phyloP scores from a whole-genome alignment of 2,888 invertebrate genomes.

The Caenorhabditis doughertyi region DNA sequence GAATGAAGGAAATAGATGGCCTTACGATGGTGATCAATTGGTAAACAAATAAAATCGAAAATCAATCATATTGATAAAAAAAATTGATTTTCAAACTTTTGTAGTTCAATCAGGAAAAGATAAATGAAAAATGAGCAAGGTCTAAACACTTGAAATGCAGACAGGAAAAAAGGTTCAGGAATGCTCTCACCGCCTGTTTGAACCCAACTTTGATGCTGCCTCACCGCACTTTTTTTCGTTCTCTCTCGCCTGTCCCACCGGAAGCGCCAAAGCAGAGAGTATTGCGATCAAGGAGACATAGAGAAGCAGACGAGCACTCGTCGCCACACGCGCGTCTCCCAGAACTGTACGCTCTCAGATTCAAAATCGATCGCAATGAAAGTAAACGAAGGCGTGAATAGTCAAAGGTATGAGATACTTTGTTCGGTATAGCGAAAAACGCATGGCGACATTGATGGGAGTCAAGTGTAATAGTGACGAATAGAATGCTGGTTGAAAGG shows the following conservation, averaged over 20 bases:
- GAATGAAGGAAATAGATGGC: conserved; percentile 1
- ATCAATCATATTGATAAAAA: conserved; percentile 11
- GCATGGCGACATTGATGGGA: not conserved
- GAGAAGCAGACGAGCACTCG: conserved; percentile 58
- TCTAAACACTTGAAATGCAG: conserved; percentile 42
- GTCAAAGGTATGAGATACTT: not conserved
- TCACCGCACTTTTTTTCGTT: conserved; percentile 36
- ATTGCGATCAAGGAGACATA: conserved; percentile 27
- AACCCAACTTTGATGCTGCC: conserved; percentile 50
- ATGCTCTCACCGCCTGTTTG: conserved; percentile 56
- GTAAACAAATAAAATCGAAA: conserved; percentile 42
- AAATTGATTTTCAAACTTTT: not conserved
- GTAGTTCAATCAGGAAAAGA: not conserved
- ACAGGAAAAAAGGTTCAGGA: conserved; percentile 52
- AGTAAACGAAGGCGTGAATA: conserved; percentile 27
- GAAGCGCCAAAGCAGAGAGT: conserved; percentile 39
- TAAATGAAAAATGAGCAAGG: conserved; percentile 13
- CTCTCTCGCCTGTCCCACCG: conserved; percentile 30
- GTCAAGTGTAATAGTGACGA: conserved; percentile 46
- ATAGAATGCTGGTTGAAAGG: conserved; percentile 9
- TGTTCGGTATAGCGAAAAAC: not conserved
- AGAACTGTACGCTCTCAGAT: conserved; percentile 43
- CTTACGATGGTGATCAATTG: conserved; percentile 31
- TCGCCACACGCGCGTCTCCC: conserved; percentile 46
- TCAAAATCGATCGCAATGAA: conserved; percentile 26